Conservation (phyloP, 2,113 vertebrate species). For the Salvelinus fontinalis region DNA sequence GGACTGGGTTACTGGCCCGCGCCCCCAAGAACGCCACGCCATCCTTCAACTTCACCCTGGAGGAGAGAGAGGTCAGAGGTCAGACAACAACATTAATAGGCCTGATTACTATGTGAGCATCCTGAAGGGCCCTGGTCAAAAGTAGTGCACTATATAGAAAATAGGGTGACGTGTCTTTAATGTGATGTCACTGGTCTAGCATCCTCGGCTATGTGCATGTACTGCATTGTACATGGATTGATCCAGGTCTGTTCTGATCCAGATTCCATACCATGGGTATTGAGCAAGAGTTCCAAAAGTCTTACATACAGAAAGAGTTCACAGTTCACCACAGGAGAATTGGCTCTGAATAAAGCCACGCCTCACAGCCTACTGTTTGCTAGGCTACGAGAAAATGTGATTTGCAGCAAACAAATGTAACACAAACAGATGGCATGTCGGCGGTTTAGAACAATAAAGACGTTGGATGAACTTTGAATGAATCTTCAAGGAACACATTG, state of each 20-base stretch:
- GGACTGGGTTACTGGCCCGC: constrained; percentile 79
- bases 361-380: not conserved
- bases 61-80: not conserved
- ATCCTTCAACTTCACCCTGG: constrained; percentile 89
- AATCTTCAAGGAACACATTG: constrained; percentile 12
- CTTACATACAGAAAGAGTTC: not conserved
- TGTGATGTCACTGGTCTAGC: too few species aligned
- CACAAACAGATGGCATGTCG: constrained; percentile 22
- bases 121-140: too few species aligned
- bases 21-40: constrained; percentile 82
- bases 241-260: not conserved
- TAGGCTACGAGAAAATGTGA: not conserved
- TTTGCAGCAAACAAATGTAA: constrained; percentile 3
- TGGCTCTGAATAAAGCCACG: not conserved
- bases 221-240: not conserved
- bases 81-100: too few species aligned
- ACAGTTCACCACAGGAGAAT: not conserved
- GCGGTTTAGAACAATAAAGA: constrained; percentile 16
- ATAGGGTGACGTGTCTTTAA: too few species aligned
- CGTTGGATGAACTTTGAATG: constrained; percentile 13
- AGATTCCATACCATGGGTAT: not conserved
- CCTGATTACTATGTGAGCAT: too few species aligned
- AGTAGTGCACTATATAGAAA: too few species aligned
- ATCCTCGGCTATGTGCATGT: too few species aligned
- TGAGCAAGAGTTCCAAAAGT: not conserved